phyloP scores from a whole-genome alignment of 2,113 vertebrate species.

The Glaucidium brasilianum region DNA sequence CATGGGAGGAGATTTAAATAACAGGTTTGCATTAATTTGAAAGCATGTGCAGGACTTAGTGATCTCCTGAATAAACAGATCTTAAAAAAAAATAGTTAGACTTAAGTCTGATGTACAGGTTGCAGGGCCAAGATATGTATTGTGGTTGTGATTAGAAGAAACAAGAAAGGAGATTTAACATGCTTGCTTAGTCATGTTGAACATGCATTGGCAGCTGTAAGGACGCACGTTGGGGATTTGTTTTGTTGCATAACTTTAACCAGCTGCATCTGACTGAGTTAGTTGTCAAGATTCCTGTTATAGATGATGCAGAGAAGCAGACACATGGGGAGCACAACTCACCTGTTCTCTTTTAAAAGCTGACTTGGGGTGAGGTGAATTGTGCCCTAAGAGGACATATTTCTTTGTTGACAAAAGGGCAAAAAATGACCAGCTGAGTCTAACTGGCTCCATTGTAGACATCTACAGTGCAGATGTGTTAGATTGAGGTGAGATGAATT shows the following conservation, averaged over 20 bases:
- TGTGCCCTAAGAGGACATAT: not conserved
- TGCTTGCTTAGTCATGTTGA: not conserved
- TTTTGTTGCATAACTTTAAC: not conserved
- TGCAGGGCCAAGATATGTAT: not conserved
- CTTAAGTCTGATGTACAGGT: not conserved
- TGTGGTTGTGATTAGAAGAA: not conserved
- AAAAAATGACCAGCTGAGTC: not conserved
- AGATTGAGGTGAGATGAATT: not conserved
- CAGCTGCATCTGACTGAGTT: not conserved
- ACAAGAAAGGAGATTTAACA: not conserved
- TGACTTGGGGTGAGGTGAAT: not conserved
- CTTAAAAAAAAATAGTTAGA: not conserved
- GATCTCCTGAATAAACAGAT: not conserved
- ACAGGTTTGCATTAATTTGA: not conserved
- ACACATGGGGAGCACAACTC: not conserved
- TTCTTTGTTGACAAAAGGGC: not conserved
- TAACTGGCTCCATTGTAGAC: not conserved
- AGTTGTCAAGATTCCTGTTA: not conserved
- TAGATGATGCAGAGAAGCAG: not conserved
- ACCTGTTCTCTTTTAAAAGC: not conserved
- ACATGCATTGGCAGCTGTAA: not conserved
- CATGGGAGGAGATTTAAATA: not conserved
- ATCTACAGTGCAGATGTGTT: not conserved
- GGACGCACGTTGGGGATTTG: rapidly evolving
- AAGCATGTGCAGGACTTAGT: not conserved